Evolutionary conservation across 2,888 invertebrate species (phyloP).

Genomic region (Athrips mouffetella): DNA sequence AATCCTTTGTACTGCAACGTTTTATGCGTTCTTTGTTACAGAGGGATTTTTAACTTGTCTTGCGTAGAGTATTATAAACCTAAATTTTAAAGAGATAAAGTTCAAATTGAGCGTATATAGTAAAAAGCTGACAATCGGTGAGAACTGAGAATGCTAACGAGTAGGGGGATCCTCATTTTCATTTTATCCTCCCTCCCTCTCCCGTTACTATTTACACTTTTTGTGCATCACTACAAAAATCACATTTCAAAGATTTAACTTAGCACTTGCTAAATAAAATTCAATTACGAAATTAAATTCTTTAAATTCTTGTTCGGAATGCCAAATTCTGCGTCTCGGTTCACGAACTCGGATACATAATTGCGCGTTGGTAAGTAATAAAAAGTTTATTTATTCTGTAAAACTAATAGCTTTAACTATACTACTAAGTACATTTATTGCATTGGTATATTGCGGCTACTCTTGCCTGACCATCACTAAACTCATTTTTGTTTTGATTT

Average conservation of each 20-base stretch:
- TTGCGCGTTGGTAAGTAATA: too few species aligned
- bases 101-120: background rate
- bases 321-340: too few species aligned
- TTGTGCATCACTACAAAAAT: background rate
- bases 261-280: too few species aligned
- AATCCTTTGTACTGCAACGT: slow-evolving; percentile 71
- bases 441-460: too few species aligned
- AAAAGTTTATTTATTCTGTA: too few species aligned
- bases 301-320: too few species aligned
- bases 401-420: too few species aligned
- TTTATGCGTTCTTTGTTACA: slow-evolving; percentile 70
- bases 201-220: slow-evolving; percentile 14
- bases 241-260: background rate
- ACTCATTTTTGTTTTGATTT: too few species aligned
- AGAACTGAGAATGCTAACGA: slow-evolving; percentile 43
- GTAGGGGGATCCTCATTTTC: slow-evolving; percentile 35
- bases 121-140: slow-evolving; percentile 35
- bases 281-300: too few species aligned
- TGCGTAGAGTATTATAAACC: background rate
- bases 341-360: too few species aligned
- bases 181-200: slow-evolving; percentile 37
- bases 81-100: background rate
- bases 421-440: too few species aligned
- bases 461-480: too few species aligned
- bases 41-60: slow-evolving; percentile 45